Percentiles rank a stretch among this genome's conserved stretches.
Evolutionary conservation across 2,797 vertebrate genomes (phyloP).

Genomic region (Lepilemur septentrionalis): DNA sequence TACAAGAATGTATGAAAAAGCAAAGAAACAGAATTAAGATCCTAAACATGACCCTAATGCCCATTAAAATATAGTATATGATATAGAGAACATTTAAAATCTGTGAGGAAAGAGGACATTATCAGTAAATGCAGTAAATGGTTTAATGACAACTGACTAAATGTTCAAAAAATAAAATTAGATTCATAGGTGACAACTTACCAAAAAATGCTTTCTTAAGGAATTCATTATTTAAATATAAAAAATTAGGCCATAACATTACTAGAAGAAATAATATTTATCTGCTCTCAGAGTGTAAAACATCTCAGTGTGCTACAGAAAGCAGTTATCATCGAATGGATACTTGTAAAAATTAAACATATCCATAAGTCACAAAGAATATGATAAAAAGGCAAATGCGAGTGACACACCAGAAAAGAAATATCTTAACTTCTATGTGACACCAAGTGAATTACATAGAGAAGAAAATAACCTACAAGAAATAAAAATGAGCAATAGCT

Average conservation of each 20-base stretch:
- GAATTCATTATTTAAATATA: not conserved
- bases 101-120: not conserved
- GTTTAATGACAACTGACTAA: not conserved
- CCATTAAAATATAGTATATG: not conserved
- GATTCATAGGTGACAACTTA: not conserved
- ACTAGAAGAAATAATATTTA: not conserved
- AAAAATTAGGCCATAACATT: not conserved
- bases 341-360: not conserved
- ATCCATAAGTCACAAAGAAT: not conserved
- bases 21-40: not conserved
- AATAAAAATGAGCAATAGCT: not conserved
- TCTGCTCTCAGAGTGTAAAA: not conserved
- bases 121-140: not conserved
- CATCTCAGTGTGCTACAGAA: not conserved
- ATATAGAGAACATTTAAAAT: not conserved
- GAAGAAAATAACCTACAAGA: not conserved
- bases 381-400: not conserved
- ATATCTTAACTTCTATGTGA: not conserved
- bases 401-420: not conserved
- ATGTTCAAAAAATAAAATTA: not conserved
- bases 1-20: not conserved
- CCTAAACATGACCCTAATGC: not conserved
- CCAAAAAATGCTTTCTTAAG: not conserved
- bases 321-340: not conserved
- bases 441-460: not conserved